Base-by-base conservation (phyloP, 2,888 invertebrate species). In the Chloroclysta siterata region DNA sequence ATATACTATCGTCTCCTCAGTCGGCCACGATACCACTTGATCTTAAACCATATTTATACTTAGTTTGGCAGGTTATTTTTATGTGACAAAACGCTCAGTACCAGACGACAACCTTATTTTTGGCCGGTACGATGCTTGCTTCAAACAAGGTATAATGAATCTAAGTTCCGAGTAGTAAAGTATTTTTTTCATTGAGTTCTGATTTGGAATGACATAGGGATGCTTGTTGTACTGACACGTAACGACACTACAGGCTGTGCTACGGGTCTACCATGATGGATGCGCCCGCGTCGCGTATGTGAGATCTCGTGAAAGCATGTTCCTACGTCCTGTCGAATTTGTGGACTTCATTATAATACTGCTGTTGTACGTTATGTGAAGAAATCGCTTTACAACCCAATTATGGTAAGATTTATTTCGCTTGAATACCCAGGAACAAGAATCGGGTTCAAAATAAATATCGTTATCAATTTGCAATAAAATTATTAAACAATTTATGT, bases 251-350 rank as follows among this genome's bases (percentile, higher is more conserved):
- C 83, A 81, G 74, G 75, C 85, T 82, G 85, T 84, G 75, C 82
- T 81, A 82, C 83, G 81, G 74, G 76, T 78, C 76, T 87, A 90
- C 89, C 85, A 91, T 93, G 92, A 93, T 92, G 88, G 92, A 93
- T 92, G 92, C 83, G 84, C 72, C 66, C 60, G 78, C 80, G 79
- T 75, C 73, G 77, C 76, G 73, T 83, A 81, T 86, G 85, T 86
- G 86, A 83, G 85, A 85, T 83, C 85, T 78, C 77, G 81, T 80
- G 83, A 81, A 82, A 83, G 74, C 74, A 74, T 73, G 75, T 74
- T 78, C 72, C 63, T 63, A 62, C 69, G 60, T 66, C 70, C 69
- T 71, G 61, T 67, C 48, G 62, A 48, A 63, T 60, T 63, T 65
- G 63, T 66, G 61, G 46, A 52, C 65, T 66, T 58, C 51, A 47